A percentile compares a stretch with the other conserved stretches of the same genome.
These are phyloP conservation scores for Drosophila navojoa DNA, from an alignment of 1,140 invertebrate species.

Conservation along the genomic window DNA sequence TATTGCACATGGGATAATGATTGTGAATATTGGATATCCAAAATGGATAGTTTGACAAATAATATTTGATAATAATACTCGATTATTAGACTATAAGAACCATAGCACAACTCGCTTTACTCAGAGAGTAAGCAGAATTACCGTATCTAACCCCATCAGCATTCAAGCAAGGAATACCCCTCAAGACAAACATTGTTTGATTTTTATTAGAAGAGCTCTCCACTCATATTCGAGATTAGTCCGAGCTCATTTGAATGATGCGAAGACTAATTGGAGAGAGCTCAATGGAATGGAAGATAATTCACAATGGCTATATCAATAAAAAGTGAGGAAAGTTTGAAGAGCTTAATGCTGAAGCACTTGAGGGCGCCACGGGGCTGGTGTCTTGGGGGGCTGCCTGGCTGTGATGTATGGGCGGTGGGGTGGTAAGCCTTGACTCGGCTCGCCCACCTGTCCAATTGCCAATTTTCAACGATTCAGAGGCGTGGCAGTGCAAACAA, in stretches of 20 bases:
- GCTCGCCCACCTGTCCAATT: not conserved
- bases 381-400: not conserved
- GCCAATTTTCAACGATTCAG: not conserved
- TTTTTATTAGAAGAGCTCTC: too few relatives aligned
- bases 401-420: not conserved
- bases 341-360: not conserved
- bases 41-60: too few relatives aligned
- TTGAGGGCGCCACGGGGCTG: not conserved
- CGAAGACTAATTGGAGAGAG: not conserved
- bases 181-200: too few relatives aligned
- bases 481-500: slow-evolving; percentile 36
- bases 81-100: too few relatives aligned
- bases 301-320: slow-evolving; percentile 1
- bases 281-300: not conserved
- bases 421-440: not conserved
- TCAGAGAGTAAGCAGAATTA: too few relatives aligned
- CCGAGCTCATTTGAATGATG: not conserved
- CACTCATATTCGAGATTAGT: too few relatives aligned
- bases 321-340: not conserved
- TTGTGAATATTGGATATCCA: too few relatives aligned
- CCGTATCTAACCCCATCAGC: too few relatives aligned
- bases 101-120: too few relatives aligned
- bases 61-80: too few relatives aligned
- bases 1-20: too few relatives aligned
- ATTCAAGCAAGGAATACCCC: too few relatives aligned